Evolutionary conservation across 2,888 invertebrate species (phyloP), one percentile per base, ranked within the genome.

Genomic region (Dione juno): DNA sequence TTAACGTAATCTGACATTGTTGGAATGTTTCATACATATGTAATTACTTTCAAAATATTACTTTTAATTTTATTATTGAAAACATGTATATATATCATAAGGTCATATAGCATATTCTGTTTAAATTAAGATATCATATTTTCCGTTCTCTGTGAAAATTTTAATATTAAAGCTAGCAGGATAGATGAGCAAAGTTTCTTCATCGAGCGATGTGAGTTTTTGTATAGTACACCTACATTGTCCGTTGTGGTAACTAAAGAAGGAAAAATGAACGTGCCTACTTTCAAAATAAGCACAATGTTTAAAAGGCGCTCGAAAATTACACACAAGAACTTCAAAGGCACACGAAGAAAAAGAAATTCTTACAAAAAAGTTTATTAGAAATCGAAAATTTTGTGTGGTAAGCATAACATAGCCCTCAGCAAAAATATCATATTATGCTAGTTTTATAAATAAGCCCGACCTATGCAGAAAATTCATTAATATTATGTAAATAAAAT

Each of bases 181-280:
- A n/a, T 72, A 72, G 70, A 72, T 72, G 72, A 72, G 72, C 72
- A 72, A 72, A 72, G 72, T 72, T 72, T 72, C 72, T 67, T 70
- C 72, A 72, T 70, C 72, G 72, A 70, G 70, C 70, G 72, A 72
- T 72, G 70, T 53, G 72, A 70, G 70, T 72, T 70, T 72, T 72
- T 72, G 70, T 72, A 28, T 28, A 28, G 63, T 72, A 70, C 70
- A 65, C 67, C 67, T 70, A 72, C 70, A 72, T 70, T 72, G 72
- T 70, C 72, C 67, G 66, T 72, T 70, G 59, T 53, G 67, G 66
- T 64, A 67, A 70, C 58, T 59, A 72, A 70, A 72, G 67, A 67
- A 72, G 72, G 67, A 70, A 28, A 72, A 70, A 72, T 70, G 72
- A 66, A 72, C 70, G 59, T 48, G 72, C 72, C 72, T 70, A 67